These are phyloP conservation scores for Heptranchias perlo DNA, from an alignment of 2,113 vertebrate species.

Conservation along the genomic window DNA sequence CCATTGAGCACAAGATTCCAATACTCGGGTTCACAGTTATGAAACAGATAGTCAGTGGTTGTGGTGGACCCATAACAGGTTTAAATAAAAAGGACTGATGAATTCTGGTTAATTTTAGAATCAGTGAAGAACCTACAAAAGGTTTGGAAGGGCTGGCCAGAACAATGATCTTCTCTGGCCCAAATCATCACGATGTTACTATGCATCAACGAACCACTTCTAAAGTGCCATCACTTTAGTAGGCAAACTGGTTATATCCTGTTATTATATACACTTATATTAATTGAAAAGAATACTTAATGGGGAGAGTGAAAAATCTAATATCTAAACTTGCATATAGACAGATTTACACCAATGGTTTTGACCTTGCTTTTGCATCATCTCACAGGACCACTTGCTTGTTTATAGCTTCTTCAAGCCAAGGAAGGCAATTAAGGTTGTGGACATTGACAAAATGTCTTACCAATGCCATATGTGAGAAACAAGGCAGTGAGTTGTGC, in stretches of 20 bases:
- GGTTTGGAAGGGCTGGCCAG: not conserved
- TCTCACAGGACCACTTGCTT: not conserved
- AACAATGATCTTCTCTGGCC: not conserved
- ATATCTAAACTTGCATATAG: not conserved
- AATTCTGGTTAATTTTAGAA: not conserved
- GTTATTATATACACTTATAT: not conserved
- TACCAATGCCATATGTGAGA: not conserved
- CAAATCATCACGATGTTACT: too few relatives aligned
- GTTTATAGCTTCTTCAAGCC: not conserved
- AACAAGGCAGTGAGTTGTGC: not conserved
- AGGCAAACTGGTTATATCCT: not conserved
- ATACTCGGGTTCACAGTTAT: not conserved
- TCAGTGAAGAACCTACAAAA: not conserved
- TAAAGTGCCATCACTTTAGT: not conserved
- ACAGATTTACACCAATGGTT: not conserved
- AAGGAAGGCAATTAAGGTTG: not conserved
- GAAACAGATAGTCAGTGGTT: too few relatives aligned
- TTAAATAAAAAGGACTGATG: not conserved
- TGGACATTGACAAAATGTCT: not conserved
- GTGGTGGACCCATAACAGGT: too few relatives aligned
- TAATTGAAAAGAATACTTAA: not conserved
- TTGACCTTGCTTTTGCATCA: not conserved
- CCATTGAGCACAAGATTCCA: not conserved
- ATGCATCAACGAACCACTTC: not conserved
- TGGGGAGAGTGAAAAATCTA: not conserved